These are phyloP conservation scores for Tipula helvola DNA, from an alignment of 2,888 invertebrate genomes.

Conservation along the genomic window DNA sequence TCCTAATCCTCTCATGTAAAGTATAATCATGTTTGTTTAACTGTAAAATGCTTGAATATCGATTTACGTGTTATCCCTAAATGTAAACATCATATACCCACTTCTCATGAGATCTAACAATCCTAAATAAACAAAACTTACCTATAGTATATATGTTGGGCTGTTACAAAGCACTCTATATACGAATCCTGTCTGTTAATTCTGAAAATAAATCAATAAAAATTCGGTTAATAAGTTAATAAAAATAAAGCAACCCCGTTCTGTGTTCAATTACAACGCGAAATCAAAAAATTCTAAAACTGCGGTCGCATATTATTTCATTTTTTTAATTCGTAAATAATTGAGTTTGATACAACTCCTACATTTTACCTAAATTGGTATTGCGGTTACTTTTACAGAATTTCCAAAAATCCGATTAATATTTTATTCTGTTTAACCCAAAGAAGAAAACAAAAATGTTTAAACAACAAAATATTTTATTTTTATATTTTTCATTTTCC, in stretches of 20 bases:
- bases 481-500: not conserved
- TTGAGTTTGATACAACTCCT: not conserved
- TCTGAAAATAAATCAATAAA: not conserved
- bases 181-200: not conserved
- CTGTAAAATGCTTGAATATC: not conserved
- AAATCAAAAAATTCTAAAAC: too few species aligned
- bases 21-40: not conserved
- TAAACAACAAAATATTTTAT: not conserved
- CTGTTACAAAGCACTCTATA: not conserved
- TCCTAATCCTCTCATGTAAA: not conserved
- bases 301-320: too few species aligned
- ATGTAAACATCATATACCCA: not conserved
- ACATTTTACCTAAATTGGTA: not conserved
- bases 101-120: not conserved
- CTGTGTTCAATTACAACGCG: not conserved
- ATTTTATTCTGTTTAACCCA: not conserved
- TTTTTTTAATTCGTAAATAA: not conserved
- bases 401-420: not conserved
- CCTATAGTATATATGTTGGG: not conserved
- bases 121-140: not conserved
- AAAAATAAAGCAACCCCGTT: not conserved
- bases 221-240: not conserved
- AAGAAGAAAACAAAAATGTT: not conserved
- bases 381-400: not conserved
- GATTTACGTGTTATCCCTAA: not conserved